phyloP scores from a whole-genome alignment of 2,113 vertebrate species.

The Neoarius graeffei region DNA sequence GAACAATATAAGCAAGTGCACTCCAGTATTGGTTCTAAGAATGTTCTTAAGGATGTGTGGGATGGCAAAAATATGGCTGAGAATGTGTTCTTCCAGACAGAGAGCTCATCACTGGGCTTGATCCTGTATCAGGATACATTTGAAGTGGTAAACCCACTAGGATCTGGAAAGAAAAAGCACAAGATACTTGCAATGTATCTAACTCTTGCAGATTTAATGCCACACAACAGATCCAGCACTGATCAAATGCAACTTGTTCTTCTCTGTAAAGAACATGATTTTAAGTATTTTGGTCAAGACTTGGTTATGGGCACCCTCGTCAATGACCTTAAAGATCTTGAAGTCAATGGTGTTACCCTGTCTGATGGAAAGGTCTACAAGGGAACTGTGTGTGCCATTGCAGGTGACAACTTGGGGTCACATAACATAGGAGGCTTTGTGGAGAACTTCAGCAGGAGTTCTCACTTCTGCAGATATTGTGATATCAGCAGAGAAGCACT shows the following conservation, averaged over 20 bases:
- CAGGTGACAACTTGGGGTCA: slow-evolving; percentile 1
- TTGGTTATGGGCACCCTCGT: background rate
- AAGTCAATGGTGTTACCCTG: slow-evolving; percentile 20
- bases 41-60: slow-evolving; percentile 30
- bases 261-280: slow-evolving; percentile 25
- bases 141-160: background rate
- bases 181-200: background rate
- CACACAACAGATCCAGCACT: too few relatives aligned
- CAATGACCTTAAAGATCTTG: slow-evolving; percentile 19
- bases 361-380: slow-evolving; percentile 7
- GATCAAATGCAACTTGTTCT: slow-evolving; percentile 22
- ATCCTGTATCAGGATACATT: slow-evolving; percentile 25
- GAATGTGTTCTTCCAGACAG: slow-evolving; percentile 23
- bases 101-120: slow-evolving; percentile 24
- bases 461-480: slow-evolving; percentile 32
- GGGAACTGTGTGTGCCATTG: background rate
- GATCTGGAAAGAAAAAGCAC: background rate
- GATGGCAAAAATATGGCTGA: slow-evolving; percentile 11
- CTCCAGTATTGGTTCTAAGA: background rate
- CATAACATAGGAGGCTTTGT: background rate
- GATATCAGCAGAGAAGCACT: slow-evolving; percentile 2
- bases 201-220: too few relatives aligned
- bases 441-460: slow-evolving; percentile 16
- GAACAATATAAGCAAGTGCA: slow-evolving; percentile 36
- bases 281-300: slow-evolving; percentile 36